Evolutionary conservation across 2,797 vertebrate genomes (phyloP).

Genomic region (Nasua narica): DNA sequence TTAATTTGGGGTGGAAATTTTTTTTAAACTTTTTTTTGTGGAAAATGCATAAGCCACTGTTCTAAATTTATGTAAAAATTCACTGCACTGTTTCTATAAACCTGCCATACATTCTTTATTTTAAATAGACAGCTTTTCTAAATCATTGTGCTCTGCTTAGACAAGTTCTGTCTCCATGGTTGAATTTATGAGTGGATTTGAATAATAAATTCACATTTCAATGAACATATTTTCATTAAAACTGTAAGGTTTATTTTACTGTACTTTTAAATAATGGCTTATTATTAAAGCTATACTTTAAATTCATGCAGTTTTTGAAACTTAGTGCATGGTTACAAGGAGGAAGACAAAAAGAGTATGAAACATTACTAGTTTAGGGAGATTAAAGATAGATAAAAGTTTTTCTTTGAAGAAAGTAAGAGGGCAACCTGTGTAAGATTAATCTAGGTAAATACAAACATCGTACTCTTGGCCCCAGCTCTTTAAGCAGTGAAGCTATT

Average conservation of each 20-base stretch:
- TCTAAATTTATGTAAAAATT: conserved; percentile 90
- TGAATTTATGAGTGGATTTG: conserved; percentile 90
- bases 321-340: conserved; percentile 82
- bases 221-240: conserved; percentile 91
- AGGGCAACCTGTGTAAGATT: conserved; percentile 61
- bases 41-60: conserved; percentile 86
- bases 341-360: conserved; percentile 80
- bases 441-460: background rate
- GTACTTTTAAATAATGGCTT: conserved; percentile 90
- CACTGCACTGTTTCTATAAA: conserved; percentile 87
- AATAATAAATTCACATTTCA: conserved; percentile 91
- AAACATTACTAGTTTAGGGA: conserved; percentile 68
- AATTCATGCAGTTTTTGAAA: conserved; percentile 85
- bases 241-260: conserved; percentile 89
- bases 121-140: conserved; percentile 90
- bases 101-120: conserved; percentile 90
- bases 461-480: background rate
- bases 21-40: conserved; percentile 76
- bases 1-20: conserved; percentile 84
- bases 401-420: conserved; percentile 68
- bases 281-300: conserved; percentile 88
- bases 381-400: conserved; percentile 78
- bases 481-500: background rate
- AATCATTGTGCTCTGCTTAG: conserved; percentile 89
- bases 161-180: conserved; percentile 88